These are phyloP conservation scores for Meiosimyza decipiens DNA, from an alignment of 2,888 invertebrate genomes.

Conservation along the genomic window DNA sequence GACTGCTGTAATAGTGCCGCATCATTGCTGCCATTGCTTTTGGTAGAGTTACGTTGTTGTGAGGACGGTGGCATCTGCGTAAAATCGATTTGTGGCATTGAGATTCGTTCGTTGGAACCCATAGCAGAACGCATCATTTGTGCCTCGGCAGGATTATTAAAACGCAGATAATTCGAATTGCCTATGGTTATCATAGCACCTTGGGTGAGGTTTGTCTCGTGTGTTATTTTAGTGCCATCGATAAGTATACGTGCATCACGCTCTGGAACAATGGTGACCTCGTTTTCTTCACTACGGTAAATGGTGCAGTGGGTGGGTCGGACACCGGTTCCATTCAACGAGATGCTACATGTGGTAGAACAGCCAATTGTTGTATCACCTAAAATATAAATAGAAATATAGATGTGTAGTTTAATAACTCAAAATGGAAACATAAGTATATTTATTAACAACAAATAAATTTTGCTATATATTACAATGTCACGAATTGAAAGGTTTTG, in stretches of 20 bases:
- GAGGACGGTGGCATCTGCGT: slow-evolving; percentile 51
- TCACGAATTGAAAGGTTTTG: no score
- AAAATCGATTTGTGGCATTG: slow-evolving; percentile 83
- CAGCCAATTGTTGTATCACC: slow-evolving; percentile 86
- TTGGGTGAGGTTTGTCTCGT: slow-evolving; percentile 82
- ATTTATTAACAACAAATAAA: slow-evolving; percentile 19
- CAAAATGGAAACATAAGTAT: slow-evolving; percentile 23
- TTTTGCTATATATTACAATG: no score
- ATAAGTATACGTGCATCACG: slow-evolving; percentile 76
- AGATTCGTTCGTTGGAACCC: slow-evolving; percentile 75
- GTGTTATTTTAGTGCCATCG: slow-evolving; percentile 78
- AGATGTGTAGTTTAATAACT: slow-evolving; percentile 47
- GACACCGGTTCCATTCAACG: slow-evolving; percentile 87
- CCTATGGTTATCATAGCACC: slow-evolving; percentile 94
- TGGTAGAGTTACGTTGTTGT: slow-evolving; percentile 46
- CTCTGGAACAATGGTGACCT: slow-evolving; percentile 85
- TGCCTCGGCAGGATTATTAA: slow-evolving; percentile 92
- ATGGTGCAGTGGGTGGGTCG: slow-evolving; percentile 87
- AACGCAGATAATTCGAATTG: slow-evolving; percentile 89
- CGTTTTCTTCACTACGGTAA: slow-evolving; percentile 81
- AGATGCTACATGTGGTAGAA: slow-evolving; percentile 83
- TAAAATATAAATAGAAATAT: slow-evolving; percentile 63
- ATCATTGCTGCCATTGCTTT: slow-evolving; percentile 33
- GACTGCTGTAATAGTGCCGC: slow-evolving; percentile 40
- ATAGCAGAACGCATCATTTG: slow-evolving; percentile 86